Evolutionary conservation across 2,888 invertebrate species (phyloP).

Genomic region (Tiliacea aurago): DNA sequence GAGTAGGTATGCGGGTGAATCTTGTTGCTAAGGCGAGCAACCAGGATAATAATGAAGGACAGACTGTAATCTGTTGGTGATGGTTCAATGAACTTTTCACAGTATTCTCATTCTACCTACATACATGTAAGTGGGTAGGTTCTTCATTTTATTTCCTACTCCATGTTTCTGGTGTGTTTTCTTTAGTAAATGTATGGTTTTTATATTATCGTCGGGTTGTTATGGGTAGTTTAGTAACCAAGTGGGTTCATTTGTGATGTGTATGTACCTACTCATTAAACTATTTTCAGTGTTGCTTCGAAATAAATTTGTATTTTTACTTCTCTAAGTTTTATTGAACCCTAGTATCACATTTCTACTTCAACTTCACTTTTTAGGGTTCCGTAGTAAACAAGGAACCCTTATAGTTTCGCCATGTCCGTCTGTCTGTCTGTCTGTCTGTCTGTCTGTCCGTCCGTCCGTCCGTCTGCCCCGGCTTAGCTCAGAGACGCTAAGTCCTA

Average conservation of each 20-base stretch:
- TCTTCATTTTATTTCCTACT: conserved; percentile 22
- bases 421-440: too few species aligned
- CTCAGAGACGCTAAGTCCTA: too few species aligned
- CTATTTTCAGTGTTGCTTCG: conserved; percentile 62
- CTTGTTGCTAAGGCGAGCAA: not conserved
- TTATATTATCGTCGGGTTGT: conserved; percentile 47
- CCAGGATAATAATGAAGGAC: not conserved
- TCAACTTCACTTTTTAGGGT: too few species aligned
- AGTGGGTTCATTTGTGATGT: conserved; percentile 56
- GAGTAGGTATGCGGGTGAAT: not conserved
- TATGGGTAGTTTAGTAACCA: conserved; percentile 45
- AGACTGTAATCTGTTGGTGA: not conserved
- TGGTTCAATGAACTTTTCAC: conserved; percentile 33
- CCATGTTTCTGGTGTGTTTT: conserved; percentile 34
- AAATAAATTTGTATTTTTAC: conserved; percentile 62
- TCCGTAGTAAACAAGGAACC: too few species aligned
- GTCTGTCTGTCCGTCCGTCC: too few species aligned
- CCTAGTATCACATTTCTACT: too few species aligned
- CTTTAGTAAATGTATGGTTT: conserved; percentile 26
- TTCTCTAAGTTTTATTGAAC: conserved; percentile 12
- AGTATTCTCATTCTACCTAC: not conserved
- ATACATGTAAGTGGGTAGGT: not conserved
- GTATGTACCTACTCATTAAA: conserved; percentile 42
- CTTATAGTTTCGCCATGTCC: too few species aligned
- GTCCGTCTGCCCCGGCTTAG: too few species aligned